These are phyloP conservation scores for Syrrhaptes paradoxus DNA, from an alignment of 2,113 vertebrate species.

Conservation along the genomic window DNA sequence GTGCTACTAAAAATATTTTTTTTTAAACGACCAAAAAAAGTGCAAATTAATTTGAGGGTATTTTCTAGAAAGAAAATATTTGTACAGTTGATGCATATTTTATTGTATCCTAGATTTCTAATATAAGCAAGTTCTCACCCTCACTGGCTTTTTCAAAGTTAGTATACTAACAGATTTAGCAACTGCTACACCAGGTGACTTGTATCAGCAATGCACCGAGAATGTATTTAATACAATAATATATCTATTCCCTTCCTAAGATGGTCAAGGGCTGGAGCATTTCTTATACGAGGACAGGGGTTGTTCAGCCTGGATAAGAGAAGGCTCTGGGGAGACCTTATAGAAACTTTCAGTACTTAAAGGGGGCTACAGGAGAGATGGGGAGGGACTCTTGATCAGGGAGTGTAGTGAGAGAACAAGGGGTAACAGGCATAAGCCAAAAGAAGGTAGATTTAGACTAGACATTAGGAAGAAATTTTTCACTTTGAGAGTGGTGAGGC, in stretches of 20 bases:
- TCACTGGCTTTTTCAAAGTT: not conserved
- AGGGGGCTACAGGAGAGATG: no score
- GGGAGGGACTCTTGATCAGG: no score
- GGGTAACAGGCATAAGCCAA: no score
- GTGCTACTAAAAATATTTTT: not conserved
- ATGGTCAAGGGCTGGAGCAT: no score
- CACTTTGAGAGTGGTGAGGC: no score
- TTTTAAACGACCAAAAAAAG: not conserved
- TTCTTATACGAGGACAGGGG: no score
- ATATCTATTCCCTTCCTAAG: not conserved
- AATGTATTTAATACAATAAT: not conserved
- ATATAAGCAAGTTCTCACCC: not conserved
- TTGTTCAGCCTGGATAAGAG: no score
- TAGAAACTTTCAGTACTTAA: no score
- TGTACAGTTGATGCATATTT: not conserved
- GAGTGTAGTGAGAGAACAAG: no score
- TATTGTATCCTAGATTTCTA: not conserved
- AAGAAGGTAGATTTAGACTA: no score
- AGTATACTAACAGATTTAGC: not conserved
- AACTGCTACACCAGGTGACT: conserved; percentile 10
- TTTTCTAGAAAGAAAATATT: not conserved
- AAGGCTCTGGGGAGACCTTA: no score
- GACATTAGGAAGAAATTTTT: no score
- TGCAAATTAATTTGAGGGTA: not conserved
- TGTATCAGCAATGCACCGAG: not conserved